Evolutionary conservation across 64 coral and sea anemone genomes (phyloP), one percentile per base, ranked within the genome.

Genomic region (Montipora sp.): DNA sequence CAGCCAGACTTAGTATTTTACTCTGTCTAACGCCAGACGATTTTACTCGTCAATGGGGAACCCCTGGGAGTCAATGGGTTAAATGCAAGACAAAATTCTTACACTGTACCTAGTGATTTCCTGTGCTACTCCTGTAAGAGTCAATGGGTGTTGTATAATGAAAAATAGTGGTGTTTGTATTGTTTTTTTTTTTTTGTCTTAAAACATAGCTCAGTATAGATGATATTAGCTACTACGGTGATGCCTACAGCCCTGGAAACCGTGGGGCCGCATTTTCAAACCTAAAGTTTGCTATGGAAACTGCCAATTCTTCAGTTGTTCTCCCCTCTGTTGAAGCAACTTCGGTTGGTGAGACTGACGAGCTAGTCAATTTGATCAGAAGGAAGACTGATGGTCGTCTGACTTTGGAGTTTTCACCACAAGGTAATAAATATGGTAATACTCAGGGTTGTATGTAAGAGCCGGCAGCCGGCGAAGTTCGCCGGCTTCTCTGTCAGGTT

Each of bases 141-240:
- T 2, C 36, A 36, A 36, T 36, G 36, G 36, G 0, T 2, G 36
- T 36, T 0, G 36, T 36, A 36, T 0, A 36, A 36, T 36, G 36
- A 36, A 36, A 36, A 36, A 36, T 36, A 36, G 36, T 36, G 36
- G 36, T 36, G 36, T 36, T 36, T 36, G 36, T 36, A 36, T 36
- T 36, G 27, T 27, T 36, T 36, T 36, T 36, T 36, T 66, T 65
- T 3, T 63, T 63, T 73, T 4, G 78, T 11, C 84, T 71, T 45
- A 43, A 90, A 73, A 87, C 47, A 4, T 78, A 97, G 95, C 70
- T 97, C 45, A 97, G 95, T 91, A 61, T 97, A 70, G 95, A 97
- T 79, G 95, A 97, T 74, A 45, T 97, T 48, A 94, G 76, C 79
- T 92, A 53, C 48, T 89, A 94, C 88, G 92, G 95, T 81, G 95